Evolutionary conservation across 2,797 vertebrate genomes (phyloP), one percentile per base, ranked within the genome.

Genomic region (Alexandromys oeconomus): DNA sequence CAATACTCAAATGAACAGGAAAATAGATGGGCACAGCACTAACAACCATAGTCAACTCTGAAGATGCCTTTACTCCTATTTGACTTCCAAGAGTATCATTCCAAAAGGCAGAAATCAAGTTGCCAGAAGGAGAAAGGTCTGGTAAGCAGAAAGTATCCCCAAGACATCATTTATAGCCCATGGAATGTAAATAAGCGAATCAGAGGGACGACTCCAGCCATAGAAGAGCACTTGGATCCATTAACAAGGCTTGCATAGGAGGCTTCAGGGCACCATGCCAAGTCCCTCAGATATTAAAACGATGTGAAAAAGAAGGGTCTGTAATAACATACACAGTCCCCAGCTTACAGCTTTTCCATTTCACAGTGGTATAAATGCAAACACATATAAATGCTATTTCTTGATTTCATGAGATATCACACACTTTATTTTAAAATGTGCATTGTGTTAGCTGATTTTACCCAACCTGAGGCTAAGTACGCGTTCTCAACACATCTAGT

Each of bases 161-260:
- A 93, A 43, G 63, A 59, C 46, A 80, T 67, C 82, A 46, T 91
- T 78, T 92, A 76, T 46, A 96, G 31, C 59, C 73, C 31, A 11
- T 71, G 34, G 76, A 89, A 85, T 8, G 37, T 37, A 63, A 31
- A 79, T 69, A 48, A 57, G 23, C 27, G 29, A 78, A 92, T n/a
- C 1, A 63, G 27, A 10, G 40, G 43, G 80, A 76, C n/a, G 43
- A 71, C 25, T 85, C 73, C 57, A 63, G 37, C 37, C 34, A 77
- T 37, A 27, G 37, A 2, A 48, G 25, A 85, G 48, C 51, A 7
- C 34, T 43, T 59, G 14, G 59, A 8, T 67, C 57, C 34, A 21
- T 48, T 84, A 69, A 85, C 19, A 73, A 80, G 23, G 69, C 59
- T n/a, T 71, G 43, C 29, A 69, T 78, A 57, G 85, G 71, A 87